Conservation (phyloP, 2,113 vertebrate species). For the Nymphicus hollandicus region DNA sequence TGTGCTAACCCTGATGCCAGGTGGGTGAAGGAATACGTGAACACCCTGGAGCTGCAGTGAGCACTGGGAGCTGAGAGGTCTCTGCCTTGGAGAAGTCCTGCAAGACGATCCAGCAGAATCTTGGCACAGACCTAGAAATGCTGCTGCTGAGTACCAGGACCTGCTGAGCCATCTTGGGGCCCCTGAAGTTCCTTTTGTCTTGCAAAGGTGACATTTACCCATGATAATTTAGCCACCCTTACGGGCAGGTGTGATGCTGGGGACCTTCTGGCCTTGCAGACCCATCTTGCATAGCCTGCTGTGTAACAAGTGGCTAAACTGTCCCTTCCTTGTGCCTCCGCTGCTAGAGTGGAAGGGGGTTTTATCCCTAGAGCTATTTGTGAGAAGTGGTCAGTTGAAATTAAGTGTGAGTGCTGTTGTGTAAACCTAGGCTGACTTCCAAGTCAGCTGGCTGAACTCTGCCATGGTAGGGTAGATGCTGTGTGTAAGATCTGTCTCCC, state of each 20-base stretch:
- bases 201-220: not conserved
- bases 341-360: not conserved
- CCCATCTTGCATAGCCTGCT: not conserved
- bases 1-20: constrained; percentile 2
- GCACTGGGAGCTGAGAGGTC: not conserved
- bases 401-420: not conserved
- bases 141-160: not conserved
- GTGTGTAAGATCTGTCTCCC: not conserved
- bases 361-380: not conserved
- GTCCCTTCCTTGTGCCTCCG: not conserved
- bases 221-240: not conserved
- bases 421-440: not conserved
- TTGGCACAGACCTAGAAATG: not conserved
- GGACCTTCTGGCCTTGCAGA: not conserved
- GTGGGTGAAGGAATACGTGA: constrained; percentile 42
- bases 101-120: not conserved
- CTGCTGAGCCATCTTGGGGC: not conserved
- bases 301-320: not conserved
- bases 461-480: accelerated
- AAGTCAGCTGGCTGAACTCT: not conserved
- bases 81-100: not conserved
- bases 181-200: not conserved
- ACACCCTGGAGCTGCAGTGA: constrained; percentile 44
- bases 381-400: not conserved
- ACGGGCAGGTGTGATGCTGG: not conserved